Evolutionary conservation across 1,140 invertebrate species (phyloP).

Genomic region (Cydia fagiglandana): DNA sequence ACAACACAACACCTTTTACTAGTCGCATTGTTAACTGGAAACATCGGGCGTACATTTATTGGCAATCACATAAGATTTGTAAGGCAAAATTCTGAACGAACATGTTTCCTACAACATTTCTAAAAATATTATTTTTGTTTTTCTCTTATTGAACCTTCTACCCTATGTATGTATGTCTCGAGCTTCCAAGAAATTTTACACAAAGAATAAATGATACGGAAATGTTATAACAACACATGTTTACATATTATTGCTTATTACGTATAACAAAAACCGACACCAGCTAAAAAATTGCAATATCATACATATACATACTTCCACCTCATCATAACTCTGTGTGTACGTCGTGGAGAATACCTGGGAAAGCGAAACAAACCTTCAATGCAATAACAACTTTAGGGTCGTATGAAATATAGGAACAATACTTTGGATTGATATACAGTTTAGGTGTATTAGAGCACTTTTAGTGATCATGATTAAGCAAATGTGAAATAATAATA

Average conservation of each 20-base stretch:
- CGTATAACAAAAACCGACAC: constrained; percentile 23
- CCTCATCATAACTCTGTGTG: constrained; percentile 79
- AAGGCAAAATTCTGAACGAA: too few relatives aligned
- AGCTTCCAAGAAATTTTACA: neutral
- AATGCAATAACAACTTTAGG: constrained; percentile 13
- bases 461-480: too few relatives aligned
- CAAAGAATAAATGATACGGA: neutral
- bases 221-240: neutral
- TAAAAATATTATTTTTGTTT: too few relatives aligned
- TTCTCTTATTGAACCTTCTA: too few relatives aligned
- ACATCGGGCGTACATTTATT: neutral
- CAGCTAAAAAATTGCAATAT: neutral
- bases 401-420: neutral
- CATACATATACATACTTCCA: constrained; percentile 39
- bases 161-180: too few relatives aligned
- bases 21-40: neutral
- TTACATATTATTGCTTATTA: neutral
- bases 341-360: constrained; percentile 56
- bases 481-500: too few relatives aligned
- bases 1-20: neutral
- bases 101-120: too few relatives aligned
- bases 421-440: too few relatives aligned
- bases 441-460: too few relatives aligned
- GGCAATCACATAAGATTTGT: too few relatives aligned
- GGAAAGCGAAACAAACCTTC: constrained; percentile 31